These are phyloP conservation scores for Leptinotarsa lineolata DNA, from an alignment of 1,140 invertebrate species.

Conservation along the genomic window DNA sequence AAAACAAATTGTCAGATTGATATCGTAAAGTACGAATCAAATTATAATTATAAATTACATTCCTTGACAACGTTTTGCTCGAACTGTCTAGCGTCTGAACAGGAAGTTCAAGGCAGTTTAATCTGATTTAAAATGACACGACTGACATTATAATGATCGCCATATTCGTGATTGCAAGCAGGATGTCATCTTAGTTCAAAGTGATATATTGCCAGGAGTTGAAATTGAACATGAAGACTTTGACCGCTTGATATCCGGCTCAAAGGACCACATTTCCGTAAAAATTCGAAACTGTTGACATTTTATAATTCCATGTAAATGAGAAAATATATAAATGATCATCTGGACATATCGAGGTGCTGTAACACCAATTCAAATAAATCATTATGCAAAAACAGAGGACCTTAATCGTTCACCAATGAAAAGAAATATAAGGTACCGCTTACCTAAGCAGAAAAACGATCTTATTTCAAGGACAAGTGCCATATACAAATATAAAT, in stretches of 20 bases:
- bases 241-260: not conserved
- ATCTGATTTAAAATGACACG: constrained; percentile 8
- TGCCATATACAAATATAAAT: not conserved
- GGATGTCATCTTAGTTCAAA: not conserved
- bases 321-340: not conserved
- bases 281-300: not conserved
- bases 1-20: constrained; percentile 6
- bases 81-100: not conserved
- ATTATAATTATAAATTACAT: constrained; percentile 4
- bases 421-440: constrained; percentile 5
- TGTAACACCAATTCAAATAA: not conserved
- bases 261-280: not conserved
- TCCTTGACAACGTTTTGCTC: not conserved
- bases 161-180: not conserved
- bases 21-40: not conserved
- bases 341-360: not conserved
- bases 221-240: not conserved
- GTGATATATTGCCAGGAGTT: not conserved
- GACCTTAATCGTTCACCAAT: not conserved
- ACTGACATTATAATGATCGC: constrained; percentile 8
- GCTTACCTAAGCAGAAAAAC: not conserved
- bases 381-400: not conserved
- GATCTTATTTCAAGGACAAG: not conserved
- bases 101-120: constrained; percentile 8
- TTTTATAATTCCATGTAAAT: not conserved